Conservation (phyloP, 2,113 vertebrate genomes). For the Myodes glareolus region DNA sequence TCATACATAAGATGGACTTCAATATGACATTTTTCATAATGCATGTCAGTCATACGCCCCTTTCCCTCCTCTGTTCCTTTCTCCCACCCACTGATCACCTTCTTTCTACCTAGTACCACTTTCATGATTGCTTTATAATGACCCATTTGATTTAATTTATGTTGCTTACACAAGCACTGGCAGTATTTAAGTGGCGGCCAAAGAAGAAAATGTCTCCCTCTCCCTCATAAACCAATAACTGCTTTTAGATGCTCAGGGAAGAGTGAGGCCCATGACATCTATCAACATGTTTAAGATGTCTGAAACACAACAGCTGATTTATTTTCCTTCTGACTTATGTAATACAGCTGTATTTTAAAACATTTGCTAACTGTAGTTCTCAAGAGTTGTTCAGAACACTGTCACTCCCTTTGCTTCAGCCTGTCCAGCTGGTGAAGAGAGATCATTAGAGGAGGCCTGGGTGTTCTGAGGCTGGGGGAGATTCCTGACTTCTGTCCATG, state of each 20-base stretch:
- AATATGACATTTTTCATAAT: not conserved
- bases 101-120: not conserved
- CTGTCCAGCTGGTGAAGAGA: not conserved
- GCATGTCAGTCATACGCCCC: not conserved
- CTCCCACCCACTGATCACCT: not conserved
- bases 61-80: not conserved
- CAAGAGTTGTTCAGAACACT: not conserved
- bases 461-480: not conserved
- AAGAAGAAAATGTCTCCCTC: not conserved
- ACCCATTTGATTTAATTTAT: not conserved
- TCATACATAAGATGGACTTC: not conserved
- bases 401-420: not conserved
- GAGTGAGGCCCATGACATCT: not conserved
- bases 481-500: not conserved
- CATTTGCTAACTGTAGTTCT: not conserved
- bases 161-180: not conserved
- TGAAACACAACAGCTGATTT: not conserved
- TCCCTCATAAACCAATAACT: not conserved
- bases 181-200: no score
- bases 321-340: not conserved
- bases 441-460: no score
- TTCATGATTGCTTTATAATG: not conserved
- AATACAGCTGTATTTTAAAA: slow-evolving; percentile 21
- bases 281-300: not conserved
- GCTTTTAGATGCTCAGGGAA: not conserved